These are phyloP conservation scores for Malurus cyaneus DNA, from an alignment of 2,113 vertebrate species.

Conservation along the genomic window DNA sequence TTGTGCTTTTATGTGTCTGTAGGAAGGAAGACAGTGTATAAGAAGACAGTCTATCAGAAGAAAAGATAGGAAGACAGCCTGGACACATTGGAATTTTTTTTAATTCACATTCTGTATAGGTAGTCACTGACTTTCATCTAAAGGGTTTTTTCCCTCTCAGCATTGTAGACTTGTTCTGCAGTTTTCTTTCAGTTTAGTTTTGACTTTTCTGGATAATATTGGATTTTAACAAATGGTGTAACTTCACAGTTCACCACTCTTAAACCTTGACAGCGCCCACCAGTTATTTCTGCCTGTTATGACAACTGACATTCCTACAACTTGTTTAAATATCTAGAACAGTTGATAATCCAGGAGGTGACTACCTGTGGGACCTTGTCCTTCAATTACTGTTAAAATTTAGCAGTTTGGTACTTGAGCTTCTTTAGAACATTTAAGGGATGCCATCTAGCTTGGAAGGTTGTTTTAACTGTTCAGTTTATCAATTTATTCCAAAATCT, in stretches of 20 bases:
- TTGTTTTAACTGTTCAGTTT: not conserved
- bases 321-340: not conserved
- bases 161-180: not conserved
- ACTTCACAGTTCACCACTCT: not conserved
- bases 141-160: not conserved
- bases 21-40: not conserved
- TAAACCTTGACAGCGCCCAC: not conserved
- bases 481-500: not conserved
- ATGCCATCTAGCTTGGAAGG: not conserved
- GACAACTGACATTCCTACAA: not conserved
- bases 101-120: not conserved
- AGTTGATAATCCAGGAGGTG: not conserved
- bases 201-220: not conserved
- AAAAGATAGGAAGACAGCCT: not conserved
- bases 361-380: not conserved
- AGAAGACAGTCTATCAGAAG: not conserved
- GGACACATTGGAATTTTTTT: not conserved
- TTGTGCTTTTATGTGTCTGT: not conserved
- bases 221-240: not conserved
- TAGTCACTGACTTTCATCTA: not conserved
- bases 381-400: not conserved
- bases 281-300: not conserved
- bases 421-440: not conserved
- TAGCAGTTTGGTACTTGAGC: not conserved
- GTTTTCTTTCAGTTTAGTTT: not conserved